A percentile compares a stretch with the other conserved stretches of the same genome.
Conservation (phyloP, 2,888 invertebrate genomes). For the Agrilus cyanescens region DNA sequence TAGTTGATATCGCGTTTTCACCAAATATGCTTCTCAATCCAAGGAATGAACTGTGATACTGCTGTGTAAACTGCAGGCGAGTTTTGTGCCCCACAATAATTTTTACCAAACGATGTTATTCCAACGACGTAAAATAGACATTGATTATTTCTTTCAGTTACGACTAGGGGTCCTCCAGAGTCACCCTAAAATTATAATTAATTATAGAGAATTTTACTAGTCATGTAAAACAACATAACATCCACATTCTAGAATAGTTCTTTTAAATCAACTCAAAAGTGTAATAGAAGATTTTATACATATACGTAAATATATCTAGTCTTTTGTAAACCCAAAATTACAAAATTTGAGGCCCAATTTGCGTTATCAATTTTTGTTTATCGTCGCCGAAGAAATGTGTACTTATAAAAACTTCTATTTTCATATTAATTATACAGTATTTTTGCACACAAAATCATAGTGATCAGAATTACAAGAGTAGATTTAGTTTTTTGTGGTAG, state of each 20-base stretch:
- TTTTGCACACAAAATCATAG: too few species aligned
- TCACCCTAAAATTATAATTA: conserved; percentile 46
- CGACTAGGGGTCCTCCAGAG: conserved; percentile 58
- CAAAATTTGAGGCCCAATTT: too few species aligned
- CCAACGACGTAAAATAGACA: conserved; percentile 47
- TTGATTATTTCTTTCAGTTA: conserved; percentile 40
- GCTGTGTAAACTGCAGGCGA: conserved; percentile 46
- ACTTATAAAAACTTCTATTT: too few species aligned
- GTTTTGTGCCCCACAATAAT: conserved; percentile 36
- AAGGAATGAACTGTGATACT: conserved; percentile 42
- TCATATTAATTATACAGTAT: too few species aligned
- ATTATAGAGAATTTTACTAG: conserved; percentile 20
- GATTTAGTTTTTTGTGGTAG: neutral
- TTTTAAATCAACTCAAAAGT: too few species aligned
- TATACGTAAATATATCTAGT: too few species aligned
- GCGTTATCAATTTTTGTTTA: too few species aligned
- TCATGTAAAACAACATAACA: conserved; percentile 27
- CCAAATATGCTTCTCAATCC: conserved; percentile 51
- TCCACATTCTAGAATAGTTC: too few species aligned
- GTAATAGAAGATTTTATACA: too few species aligned
- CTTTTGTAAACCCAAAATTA: too few species aligned
- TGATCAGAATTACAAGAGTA: too few species aligned
- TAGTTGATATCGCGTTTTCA: conserved; percentile 3
- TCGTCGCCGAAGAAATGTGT: too few species aligned
- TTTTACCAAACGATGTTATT: conserved; percentile 47